A percentile compares a stretch with the other conserved stretches of the same genome.
phyloP scores from a whole-genome alignment of 2,888 invertebrate species.

The Rapana venosa region DNA sequence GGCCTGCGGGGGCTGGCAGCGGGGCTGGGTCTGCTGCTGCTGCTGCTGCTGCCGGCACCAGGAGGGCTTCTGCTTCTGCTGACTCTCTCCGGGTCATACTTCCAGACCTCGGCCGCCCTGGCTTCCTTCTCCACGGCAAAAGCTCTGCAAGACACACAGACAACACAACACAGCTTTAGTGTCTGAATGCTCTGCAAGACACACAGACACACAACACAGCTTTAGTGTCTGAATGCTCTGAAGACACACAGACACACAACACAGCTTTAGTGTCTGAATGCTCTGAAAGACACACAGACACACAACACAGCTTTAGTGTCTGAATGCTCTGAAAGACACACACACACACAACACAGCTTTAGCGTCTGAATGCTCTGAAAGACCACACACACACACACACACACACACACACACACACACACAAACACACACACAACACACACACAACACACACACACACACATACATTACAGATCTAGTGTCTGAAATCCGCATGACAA shows the following conservation, averaged over 20 bases:
- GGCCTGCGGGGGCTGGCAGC: background rate
- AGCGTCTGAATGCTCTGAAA: too few species aligned
- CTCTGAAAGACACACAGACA: too few species aligned
- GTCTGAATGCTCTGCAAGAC: too few species aligned
- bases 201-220: background rate
- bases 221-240: too few species aligned
- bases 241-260: background rate
- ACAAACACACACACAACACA: background rate
- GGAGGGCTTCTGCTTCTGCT: background rate
- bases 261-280: too few species aligned
- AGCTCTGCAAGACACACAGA: background rate
- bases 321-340: too few species aligned
- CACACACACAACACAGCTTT: too few species aligned
- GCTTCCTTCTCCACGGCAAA: background rate
- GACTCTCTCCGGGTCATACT: constrained; percentile 35
- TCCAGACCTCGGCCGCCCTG: constrained; percentile 26
- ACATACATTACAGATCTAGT: too few species aligned
- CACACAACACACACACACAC: background rate
- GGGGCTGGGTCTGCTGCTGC: background rate
- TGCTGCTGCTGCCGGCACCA: background rate
- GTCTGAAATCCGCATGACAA: too few species aligned
- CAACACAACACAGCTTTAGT: background rate
- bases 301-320: too few species aligned
- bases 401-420: too few species aligned
- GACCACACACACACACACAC: too few species aligned